Conservation (phyloP, 2,113 vertebrate genomes). For the Ariopsis seemanni region DNA sequence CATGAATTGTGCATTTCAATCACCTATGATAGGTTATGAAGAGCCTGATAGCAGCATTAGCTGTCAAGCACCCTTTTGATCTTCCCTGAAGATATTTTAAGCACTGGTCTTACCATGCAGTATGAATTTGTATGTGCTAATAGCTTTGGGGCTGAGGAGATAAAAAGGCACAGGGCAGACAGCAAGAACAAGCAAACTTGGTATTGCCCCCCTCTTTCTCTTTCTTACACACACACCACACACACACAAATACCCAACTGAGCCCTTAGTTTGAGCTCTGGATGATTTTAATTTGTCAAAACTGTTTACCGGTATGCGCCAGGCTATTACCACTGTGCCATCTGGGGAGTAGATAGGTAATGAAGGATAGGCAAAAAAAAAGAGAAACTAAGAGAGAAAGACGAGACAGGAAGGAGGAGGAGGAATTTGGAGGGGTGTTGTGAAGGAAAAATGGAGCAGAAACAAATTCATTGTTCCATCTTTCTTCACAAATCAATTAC, state of each 20-base stretch:
- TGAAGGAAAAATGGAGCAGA: conserved; percentile 29
- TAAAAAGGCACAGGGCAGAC: neutral
- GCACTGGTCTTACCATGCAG: neutral
- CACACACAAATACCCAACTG: neutral
- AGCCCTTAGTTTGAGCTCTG: conserved; percentile 32
- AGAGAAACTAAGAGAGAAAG: conserved; percentile 19
- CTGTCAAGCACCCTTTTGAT: conserved; percentile 29
- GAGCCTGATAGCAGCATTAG: conserved; percentile 31
- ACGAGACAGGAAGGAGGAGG: neutral
- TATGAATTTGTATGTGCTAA: conserved; percentile 13
- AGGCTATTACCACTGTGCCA: conserved; percentile 58
- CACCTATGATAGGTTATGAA: conserved; percentile 15
- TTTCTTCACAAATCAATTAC: conserved; percentile 55
- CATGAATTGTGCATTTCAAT: conserved; percentile 35
- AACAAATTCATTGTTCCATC: conserved; percentile 49
- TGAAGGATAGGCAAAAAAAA: conserved; percentile 46
- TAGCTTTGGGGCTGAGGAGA: conserved; percentile 15
- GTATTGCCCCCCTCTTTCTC: neutral
- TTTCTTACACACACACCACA: conserved; percentile 6
- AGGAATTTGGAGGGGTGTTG: conserved; percentile 37
- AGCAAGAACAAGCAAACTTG: conserved; percentile 29
- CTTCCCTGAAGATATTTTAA: conserved; percentile 34
- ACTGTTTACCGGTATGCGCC: conserved; percentile 53
- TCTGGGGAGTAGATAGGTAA: conserved; percentile 53
- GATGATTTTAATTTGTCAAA: conserved; percentile 61